phyloP scores from a whole-genome alignment of 2,797 vertebrate genomes.

The Microtus californicus region DNA sequence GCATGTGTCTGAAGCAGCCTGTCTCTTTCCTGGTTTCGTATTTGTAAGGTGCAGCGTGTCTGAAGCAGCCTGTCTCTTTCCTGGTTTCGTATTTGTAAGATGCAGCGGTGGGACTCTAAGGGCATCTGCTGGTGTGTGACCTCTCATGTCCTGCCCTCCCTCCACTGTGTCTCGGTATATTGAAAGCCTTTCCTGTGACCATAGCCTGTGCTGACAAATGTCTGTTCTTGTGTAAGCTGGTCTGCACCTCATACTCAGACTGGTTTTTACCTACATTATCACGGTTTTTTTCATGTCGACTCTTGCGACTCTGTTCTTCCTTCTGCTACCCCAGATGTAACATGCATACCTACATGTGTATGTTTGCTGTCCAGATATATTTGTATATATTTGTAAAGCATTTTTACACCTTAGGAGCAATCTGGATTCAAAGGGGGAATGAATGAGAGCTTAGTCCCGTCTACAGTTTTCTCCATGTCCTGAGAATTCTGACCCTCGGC shows the following conservation, averaged over 20 bases:
- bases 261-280: neutral
- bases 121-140: rapidly evolving
- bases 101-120: neutral
- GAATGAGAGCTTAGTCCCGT: neutral
- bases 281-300: neutral
- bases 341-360: neutral
- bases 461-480: neutral
- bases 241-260: neutral
- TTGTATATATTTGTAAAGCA: slow-evolving; percentile 53
- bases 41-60: neutral
- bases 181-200: neutral
- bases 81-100: neutral
- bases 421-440: neutral
- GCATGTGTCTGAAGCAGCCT: neutral
- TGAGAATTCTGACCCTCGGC: neutral
- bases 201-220: neutral
- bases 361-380: slow-evolving; percentile 45
- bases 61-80: neutral
- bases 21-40: neutral
- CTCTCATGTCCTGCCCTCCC: neutral
- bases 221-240: neutral
- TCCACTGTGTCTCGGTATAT: rapidly evolving
- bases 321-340: neutral
- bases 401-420: slow-evolving; percentile 57
- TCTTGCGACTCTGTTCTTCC: slow-evolving; percentile 13